A percentile compares a stretch with the other conserved stretches of the same genome.
These are phyloP conservation scores for Agrochola macilenta DNA, from an alignment of 2,888 invertebrate species.

Conservation along the genomic window DNA sequence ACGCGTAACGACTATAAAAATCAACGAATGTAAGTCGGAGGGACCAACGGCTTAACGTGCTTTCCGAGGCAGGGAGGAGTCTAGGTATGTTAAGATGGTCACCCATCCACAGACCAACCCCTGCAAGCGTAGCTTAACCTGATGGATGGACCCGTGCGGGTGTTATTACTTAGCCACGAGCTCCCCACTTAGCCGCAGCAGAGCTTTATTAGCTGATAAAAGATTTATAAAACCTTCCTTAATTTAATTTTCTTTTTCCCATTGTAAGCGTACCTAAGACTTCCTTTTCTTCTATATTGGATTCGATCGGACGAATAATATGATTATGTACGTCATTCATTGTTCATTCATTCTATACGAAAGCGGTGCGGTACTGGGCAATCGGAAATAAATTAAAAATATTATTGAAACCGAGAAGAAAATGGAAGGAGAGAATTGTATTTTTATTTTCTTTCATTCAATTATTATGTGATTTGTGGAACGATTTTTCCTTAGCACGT, in stretches of 20 bases:
- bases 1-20: too few relatives aligned
- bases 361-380: not conserved
- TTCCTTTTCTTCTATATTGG: conserved; percentile 1
- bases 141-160: too few relatives aligned
- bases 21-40: too few relatives aligned
- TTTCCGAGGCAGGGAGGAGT: too few relatives aligned
- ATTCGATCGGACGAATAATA: conserved; percentile 5
- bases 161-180: too few relatives aligned
- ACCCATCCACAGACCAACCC: too few relatives aligned
- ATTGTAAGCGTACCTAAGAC: too few relatives aligned
- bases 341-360: not conserved
- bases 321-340: conserved; percentile 4
- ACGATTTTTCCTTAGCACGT: not conserved
- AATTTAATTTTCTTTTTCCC: not conserved
- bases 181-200: too few relatives aligned
- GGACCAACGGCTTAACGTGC: too few relatives aligned
- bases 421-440: conserved; percentile 8
- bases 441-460: conserved; percentile 2
- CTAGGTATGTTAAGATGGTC: too few relatives aligned
- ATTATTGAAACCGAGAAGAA: conserved; percentile 15
- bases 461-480: not conserved
- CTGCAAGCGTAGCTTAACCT: too few relatives aligned
- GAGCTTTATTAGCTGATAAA: too few relatives aligned
- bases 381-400: conserved; percentile 23
- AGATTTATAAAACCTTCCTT: not conserved